Evolutionary conservation across 2,113 vertebrate species (phyloP).

Genomic region (Mus pahari): DNA sequence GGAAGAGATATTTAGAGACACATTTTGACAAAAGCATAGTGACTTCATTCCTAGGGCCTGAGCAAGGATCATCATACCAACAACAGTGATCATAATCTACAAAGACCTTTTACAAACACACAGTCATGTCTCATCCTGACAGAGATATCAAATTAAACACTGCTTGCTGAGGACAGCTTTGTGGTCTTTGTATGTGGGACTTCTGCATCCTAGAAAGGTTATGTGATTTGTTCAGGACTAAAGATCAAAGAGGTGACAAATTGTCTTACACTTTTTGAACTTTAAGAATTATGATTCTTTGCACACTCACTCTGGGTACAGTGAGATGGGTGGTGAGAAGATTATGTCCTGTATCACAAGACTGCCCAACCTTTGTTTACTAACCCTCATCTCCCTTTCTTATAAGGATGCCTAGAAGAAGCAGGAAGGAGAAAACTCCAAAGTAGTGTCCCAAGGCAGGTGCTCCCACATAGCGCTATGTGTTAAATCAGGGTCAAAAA

Average conservation of each 20-base stretch:
- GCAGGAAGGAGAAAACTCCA: constrained; percentile 35
- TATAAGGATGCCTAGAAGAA: constrained; percentile 13
- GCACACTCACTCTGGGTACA: not conserved
- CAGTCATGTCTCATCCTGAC: constrained; percentile 10
- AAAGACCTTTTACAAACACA: constrained; percentile 42
- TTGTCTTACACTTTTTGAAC: constrained; percentile 42
- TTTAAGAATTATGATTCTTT: constrained; percentile 41
- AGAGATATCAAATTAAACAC: constrained; percentile 28
- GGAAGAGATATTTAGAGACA: constrained; percentile 32
- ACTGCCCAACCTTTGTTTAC: constrained; percentile 33
- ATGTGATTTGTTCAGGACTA: constrained; percentile 11
- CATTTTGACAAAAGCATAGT: constrained; percentile 48
- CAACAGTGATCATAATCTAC: constrained; percentile 17
- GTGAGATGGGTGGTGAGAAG: not conserved
- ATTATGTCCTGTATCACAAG: not conserved
- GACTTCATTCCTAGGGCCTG: constrained; percentile 43
- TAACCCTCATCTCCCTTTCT: constrained; percentile 40
- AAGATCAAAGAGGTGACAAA: constrained; percentile 37
- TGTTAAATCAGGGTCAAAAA: constrained; percentile 33
- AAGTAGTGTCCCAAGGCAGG: not conserved
- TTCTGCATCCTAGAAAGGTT: constrained; percentile 2
- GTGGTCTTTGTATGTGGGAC: not conserved
- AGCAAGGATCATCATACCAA: constrained; percentile 15
- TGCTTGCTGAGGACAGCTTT: not conserved
- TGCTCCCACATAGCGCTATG: not conserved